Percentiles rank a stretch among this genome's conserved stretches.
These are phyloP conservation scores for Alligator sinensis DNA, from an alignment of 2,113 vertebrate genomes.

Conservation along the genomic window DNA sequence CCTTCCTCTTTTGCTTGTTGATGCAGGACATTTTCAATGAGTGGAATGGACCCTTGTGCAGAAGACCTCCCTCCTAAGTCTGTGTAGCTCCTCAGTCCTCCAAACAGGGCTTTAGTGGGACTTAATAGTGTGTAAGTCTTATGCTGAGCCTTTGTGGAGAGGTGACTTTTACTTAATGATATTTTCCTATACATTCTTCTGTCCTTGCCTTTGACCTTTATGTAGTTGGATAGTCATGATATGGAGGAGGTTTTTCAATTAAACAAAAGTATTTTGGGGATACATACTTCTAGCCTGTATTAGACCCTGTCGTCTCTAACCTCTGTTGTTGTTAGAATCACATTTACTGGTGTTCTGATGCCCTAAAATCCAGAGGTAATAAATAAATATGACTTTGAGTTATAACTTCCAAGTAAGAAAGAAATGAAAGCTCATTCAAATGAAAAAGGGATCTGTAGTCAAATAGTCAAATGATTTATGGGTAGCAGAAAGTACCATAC, in stretches of 20 bases:
- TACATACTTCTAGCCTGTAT: accelerated
- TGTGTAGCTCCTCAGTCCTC: not conserved
- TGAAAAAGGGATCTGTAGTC: conserved; percentile 15
- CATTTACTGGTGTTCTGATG: not conserved
- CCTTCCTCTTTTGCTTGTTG: not conserved
- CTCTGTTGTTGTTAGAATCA: not conserved
- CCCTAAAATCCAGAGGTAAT: not conserved
- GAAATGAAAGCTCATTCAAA: not conserved
- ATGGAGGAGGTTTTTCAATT: not conserved
- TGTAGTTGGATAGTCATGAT: not conserved
- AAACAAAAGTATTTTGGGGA: not conserved
- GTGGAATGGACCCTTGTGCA: accelerated
- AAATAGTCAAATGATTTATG: not conserved
- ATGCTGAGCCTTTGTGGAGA: not conserved
- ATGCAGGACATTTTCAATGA: not conserved
- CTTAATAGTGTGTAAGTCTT: not conserved
- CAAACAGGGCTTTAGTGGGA: accelerated
- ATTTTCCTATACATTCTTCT: not conserved
- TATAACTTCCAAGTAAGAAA: not conserved
- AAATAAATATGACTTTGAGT: not conserved
- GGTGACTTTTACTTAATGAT: not conserved
- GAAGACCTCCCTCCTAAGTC: not conserved
- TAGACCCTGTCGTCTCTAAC: not conserved
- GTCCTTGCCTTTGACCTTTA: not conserved
- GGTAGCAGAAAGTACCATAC: not conserved